Percentiles rank a stretch among this genome's conserved stretches.
Conservation (phyloP, 2,113 vertebrate species). For the Daphoenositta chrysoptera region DNA sequence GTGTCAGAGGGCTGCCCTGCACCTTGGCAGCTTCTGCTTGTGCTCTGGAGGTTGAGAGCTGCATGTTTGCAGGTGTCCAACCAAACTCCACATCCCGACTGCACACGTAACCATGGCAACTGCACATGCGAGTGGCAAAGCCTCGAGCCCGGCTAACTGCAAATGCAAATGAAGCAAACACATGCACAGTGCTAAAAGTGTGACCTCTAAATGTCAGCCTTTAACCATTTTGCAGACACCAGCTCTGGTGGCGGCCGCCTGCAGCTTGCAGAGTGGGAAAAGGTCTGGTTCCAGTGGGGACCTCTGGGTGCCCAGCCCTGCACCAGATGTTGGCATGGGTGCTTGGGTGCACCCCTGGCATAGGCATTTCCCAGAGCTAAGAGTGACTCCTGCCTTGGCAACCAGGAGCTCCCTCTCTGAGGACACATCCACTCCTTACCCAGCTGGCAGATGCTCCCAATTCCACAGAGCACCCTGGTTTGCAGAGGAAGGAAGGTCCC, state of each 20-base stretch:
- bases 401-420: background rate
- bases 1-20: background rate
- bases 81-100: constrained; percentile 8
- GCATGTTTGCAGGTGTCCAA: constrained; percentile 50
- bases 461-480: background rate
- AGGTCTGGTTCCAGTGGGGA: background rate
- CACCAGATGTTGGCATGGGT: background rate
- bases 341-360: background rate
- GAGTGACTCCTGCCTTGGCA: background rate
- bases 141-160: constrained; percentile 33
- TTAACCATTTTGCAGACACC: constrained; percentile 11
- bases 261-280: background rate
- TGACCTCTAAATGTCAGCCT: constrained; percentile 63
- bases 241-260: background rate
- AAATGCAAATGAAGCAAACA: constrained; percentile 54
- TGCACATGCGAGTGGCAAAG: constrained; percentile 50
- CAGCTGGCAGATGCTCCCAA: background rate
- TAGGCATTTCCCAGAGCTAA: background rate
- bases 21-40: background rate
- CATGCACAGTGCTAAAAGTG: constrained; percentile 28
- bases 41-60: background rate
- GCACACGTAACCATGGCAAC: constrained; percentile 56
- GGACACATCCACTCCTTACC: background rate
- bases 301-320: background rate
- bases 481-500: background rate